These are phyloP conservation scores for Epinephelus malabaricus DNA, from an alignment of 2,797 vertebrate species.

Conservation along the genomic window DNA sequence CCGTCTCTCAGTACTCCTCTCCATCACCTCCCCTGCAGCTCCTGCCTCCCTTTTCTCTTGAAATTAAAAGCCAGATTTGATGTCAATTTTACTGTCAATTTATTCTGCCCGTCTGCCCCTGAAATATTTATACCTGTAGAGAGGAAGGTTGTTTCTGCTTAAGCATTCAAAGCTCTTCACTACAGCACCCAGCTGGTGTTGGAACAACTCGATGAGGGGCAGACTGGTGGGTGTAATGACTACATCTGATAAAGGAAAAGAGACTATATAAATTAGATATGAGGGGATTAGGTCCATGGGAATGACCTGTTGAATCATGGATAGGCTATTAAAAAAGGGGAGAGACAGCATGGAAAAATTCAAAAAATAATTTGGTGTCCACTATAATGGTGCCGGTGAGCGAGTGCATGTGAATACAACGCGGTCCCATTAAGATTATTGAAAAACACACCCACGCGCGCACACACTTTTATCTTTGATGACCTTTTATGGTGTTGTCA, in stretches of 20 bases:
- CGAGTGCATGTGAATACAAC: slow-evolving; percentile 29
- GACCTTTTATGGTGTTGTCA: slow-evolving; percentile 58
- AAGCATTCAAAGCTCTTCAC: slow-evolving; percentile 73
- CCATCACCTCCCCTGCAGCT: slow-evolving; percentile 65
- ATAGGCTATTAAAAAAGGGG: slow-evolving; percentile 64
- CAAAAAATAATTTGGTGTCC: slow-evolving; percentile 49
- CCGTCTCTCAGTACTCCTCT: slow-evolving; percentile 48
- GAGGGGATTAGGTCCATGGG: slow-evolving; percentile 78
- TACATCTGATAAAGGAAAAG: slow-evolving; percentile 75
- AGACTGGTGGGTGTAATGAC: slow-evolving; percentile 76
- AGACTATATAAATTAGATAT: slow-evolving; percentile 78
- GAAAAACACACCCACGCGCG: slow-evolving; percentile 13
- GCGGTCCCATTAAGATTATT: slow-evolving; percentile 10
- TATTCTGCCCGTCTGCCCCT: slow-evolving; percentile 81
- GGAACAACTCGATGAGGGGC: slow-evolving; percentile 74
- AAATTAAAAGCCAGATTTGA: slow-evolving; percentile 84
- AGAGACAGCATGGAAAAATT: slow-evolving; percentile 34
- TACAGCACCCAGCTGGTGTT: slow-evolving; percentile 75
- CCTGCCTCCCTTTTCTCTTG: slow-evolving; percentile 69
- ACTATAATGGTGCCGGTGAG: slow-evolving; percentile 25
- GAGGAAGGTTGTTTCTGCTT: slow-evolving; percentile 77
- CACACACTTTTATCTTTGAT: slow-evolving; percentile 49
- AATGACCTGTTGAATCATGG: slow-evolving; percentile 83
- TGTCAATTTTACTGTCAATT: slow-evolving; percentile 87
- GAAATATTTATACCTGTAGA: slow-evolving; percentile 85